phyloP scores from a whole-genome alignment of 2,113 vertebrate species.

The Erythrolamprus reginae region DNA sequence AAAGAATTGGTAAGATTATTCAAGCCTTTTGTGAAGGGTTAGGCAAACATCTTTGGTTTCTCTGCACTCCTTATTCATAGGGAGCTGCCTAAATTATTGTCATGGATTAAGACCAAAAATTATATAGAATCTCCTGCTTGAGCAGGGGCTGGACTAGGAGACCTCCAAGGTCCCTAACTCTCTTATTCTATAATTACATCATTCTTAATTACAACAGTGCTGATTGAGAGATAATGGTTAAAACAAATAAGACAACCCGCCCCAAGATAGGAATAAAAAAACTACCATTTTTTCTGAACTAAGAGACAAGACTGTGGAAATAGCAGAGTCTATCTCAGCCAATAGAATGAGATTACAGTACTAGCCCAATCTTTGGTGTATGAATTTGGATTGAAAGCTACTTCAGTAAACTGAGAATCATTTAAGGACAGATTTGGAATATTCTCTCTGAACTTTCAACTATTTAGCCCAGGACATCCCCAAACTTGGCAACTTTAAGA shows the following conservation, averaged over 20 bases:
- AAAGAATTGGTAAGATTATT: background rate
- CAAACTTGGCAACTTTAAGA: too few relatives aligned
- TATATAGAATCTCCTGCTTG: background rate
- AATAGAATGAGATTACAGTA: slow-evolving; percentile 1
- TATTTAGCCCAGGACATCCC: slow-evolving; percentile 57
- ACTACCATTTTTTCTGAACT: slow-evolving; percentile 25
- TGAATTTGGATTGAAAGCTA: slow-evolving; percentile 37
- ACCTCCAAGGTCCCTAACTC: background rate
- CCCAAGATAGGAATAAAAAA: slow-evolving; percentile 20
- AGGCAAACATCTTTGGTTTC: slow-evolving; percentile 36
- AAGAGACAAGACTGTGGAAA: slow-evolving; percentile 32
- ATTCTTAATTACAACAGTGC: slow-evolving; percentile 56
- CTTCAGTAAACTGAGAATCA: slow-evolving; percentile 54
- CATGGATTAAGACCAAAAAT: slow-evolving; percentile 41
- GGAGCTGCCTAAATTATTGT: slow-evolving; percentile 48
- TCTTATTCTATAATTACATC: slow-evolving; percentile 52
- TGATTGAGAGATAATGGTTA: slow-evolving; percentile 50
- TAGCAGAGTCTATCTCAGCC: background rate
- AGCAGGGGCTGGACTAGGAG: background rate
- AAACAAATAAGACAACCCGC: slow-evolving; percentile 34
- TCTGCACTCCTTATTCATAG: slow-evolving; percentile 47
- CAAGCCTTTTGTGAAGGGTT: slow-evolving; percentile 16
- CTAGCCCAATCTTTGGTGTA: background rate
- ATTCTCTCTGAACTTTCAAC: slow-evolving; percentile 69
- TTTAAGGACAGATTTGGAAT: slow-evolving; percentile 62